phyloP scores from a whole-genome alignment of 2,113 vertebrate species.

The Romanogobio albipinnatus region DNA sequence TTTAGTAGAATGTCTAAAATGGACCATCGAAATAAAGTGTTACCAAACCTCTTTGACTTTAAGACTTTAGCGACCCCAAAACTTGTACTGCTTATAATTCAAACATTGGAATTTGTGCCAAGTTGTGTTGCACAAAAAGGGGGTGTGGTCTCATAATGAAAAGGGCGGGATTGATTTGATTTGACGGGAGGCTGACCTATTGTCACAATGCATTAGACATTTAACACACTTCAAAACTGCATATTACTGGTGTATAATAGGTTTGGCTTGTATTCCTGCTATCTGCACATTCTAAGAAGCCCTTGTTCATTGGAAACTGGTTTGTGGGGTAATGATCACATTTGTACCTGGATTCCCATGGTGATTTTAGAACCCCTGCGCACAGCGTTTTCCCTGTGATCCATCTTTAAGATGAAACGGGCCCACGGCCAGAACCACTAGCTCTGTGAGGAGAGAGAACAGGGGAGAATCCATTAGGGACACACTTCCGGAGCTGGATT shows the following conservation, averaged over 20 bases:
- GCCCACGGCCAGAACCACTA: constrained; percentile 23
- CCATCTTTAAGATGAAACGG: constrained; percentile 45
- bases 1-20: too few relatives aligned
- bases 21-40: too few relatives aligned
- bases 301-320: constrained; percentile 42
- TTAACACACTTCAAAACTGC: not conserved
- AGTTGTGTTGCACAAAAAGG: not conserved
- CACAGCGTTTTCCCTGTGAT: constrained; percentile 45
- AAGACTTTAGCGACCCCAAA: not conserved
- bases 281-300: constrained; percentile 22
- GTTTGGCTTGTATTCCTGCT: not conserved
- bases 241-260: not conserved
- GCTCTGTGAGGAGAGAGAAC: not conserved
- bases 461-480: constrained; percentile 23
- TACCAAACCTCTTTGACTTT: too few relatives aligned
- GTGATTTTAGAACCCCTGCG: constrained; percentile 3
- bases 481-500: constrained; percentile 21
- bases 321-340: constrained; percentile 65
- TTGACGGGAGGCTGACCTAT: not conserved
- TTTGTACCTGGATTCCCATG: constrained; percentile 42
- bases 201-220: not conserved
- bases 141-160: constrained; percentile 3
- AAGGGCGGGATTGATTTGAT: not conserved
- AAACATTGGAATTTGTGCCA: not conserved
- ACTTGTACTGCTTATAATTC: not conserved